Base-by-base conservation (phyloP, 2,797 vertebrate genomes). In the Chrosomus eos region DNA sequence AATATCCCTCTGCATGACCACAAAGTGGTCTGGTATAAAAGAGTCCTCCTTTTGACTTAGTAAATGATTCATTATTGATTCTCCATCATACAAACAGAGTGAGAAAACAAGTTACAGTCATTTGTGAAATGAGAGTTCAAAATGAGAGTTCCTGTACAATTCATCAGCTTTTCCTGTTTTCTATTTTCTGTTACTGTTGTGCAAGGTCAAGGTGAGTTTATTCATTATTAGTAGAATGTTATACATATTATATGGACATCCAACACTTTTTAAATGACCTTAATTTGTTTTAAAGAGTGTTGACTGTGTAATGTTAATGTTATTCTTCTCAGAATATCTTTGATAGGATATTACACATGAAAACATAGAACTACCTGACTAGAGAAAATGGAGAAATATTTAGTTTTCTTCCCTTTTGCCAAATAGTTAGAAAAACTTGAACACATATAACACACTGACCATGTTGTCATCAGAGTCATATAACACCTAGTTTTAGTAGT, bases 141-240 rank as follows among this genome's bases (percentile, higher is more conserved):
- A 79, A 87, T 87, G 83, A 71, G 71, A 18, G 74, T 19, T 18
- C 43, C 36, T 51, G 3, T 58, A 38, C 36, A 83, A 86, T 48
- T 51, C 58, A 58, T 79, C 3, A 11, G 51, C 53, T n/a, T 93
- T 1, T 66, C 91, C 74, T 55, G 93, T 60, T 93, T 88, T 88
- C 51, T 90, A 18, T 82, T 88, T 19, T 71, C 78, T 0, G 28
- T 93, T 64, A 83, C 86, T 21, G 66, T 78, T 2, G 92, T 89
- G 19, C 81, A 67, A 88, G 82, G 88, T 88, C 38, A 89, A 89
- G 89, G 93, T 95, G 92, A 90, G 90, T 73, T 58, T 11, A 6
- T 8, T 13, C 60, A 53, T 21, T 21, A 4, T 53, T 13, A 4
- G 10, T 33, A 23, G 16, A 33, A 62, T 55, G 11, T n/a, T 38